A percentile compares a stretch with the other conserved stretches of the same genome.
These are phyloP conservation scores for Verasper variegatus DNA, from an alignment of 2,113 vertebrate species.

Conservation along the genomic window DNA sequence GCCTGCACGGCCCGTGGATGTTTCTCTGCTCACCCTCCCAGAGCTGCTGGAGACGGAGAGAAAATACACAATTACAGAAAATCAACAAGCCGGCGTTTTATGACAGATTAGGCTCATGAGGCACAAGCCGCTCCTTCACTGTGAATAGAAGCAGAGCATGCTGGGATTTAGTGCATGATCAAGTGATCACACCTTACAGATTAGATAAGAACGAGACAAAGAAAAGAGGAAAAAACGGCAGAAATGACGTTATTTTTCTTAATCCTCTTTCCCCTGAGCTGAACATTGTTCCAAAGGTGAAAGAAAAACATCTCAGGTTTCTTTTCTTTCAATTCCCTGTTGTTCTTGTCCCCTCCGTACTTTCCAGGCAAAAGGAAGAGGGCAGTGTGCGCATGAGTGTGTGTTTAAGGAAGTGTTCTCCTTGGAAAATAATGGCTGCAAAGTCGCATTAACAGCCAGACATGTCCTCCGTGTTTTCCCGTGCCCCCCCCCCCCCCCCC, in stretches of 20 bases:
- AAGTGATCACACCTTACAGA: slow-evolving; percentile 3
- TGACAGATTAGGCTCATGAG: slow-evolving; percentile 21
- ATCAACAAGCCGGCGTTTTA: slow-evolving; percentile 37
- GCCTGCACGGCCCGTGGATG: slow-evolving; percentile 50
- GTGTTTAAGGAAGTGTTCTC: slow-evolving; percentile 58
- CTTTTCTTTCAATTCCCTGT: slow-evolving; percentile 3
- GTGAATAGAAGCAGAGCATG: background rate
- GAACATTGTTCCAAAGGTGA: slow-evolving; percentile 54
- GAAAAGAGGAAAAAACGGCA: background rate
- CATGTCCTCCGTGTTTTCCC: slow-evolving; percentile 64
- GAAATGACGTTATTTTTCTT: slow-evolving; percentile 13
- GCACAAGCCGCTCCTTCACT: background rate
- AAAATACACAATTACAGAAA: slow-evolving; percentile 34
- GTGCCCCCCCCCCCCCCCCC: background rate
- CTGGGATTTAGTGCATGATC: background rate
- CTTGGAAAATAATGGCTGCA: slow-evolving; percentile 66
- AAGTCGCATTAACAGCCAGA: slow-evolving; percentile 59
- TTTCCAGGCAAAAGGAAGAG: slow-evolving; percentile 61
- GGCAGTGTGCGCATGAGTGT: slow-evolving; percentile 27
- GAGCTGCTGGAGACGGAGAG: slow-evolving; percentile 32
- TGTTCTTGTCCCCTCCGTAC: slow-evolving; percentile 31
- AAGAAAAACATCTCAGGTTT: slow-evolving; percentile 40
- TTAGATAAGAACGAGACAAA: background rate
- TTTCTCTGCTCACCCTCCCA: slow-evolving; percentile 49
- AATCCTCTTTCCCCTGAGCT: slow-evolving; percentile 11